These are phyloP conservation scores for Prionailurus bengalensis DNA, from an alignment of 2,113 vertebrate species.

Conservation along the genomic window DNA sequence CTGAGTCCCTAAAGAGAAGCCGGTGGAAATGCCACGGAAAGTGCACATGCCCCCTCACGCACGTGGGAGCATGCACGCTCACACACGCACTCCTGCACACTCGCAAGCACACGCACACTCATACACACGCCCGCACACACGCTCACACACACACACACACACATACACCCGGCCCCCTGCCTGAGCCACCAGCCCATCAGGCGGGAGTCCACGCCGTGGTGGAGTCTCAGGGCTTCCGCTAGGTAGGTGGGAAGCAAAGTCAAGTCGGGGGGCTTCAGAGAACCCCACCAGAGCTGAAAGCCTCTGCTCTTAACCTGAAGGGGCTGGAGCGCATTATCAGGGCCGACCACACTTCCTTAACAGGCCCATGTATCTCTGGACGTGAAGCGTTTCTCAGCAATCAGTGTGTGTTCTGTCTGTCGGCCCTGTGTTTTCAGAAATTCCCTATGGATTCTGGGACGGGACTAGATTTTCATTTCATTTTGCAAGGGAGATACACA, in stretches of 20 bases:
- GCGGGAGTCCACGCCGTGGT: rapidly evolving
- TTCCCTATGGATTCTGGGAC: not conserved
- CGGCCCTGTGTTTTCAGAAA: not conserved
- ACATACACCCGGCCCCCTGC: too few relatives aligned
- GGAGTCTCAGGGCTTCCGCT: too few relatives aligned
- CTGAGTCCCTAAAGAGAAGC: not conserved
- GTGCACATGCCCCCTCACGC: rapidly evolving
- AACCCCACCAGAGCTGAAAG: not conserved
- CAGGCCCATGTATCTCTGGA: rapidly evolving
- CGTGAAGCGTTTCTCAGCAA: rapidly evolving
- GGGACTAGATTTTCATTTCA: not conserved
- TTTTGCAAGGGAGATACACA: rapidly evolving
- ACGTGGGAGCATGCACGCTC: not conserved
- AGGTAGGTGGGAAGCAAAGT: not conserved
- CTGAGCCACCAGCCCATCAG: not conserved
- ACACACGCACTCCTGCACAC: too few relatives aligned
- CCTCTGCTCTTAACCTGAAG: rapidly evolving
- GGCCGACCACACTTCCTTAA: rapidly evolving
- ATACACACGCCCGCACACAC: not conserved
- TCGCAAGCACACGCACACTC: not conserved
- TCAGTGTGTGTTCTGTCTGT: too few relatives aligned
- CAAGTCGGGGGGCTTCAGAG: not conserved
- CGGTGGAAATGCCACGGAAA: too few relatives aligned
- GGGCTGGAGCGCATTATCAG: rapidly evolving
- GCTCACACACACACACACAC: not conserved